Conservation (phyloP, 1,140 invertebrate genomes). For the Agrypnia vestita region DNA sequence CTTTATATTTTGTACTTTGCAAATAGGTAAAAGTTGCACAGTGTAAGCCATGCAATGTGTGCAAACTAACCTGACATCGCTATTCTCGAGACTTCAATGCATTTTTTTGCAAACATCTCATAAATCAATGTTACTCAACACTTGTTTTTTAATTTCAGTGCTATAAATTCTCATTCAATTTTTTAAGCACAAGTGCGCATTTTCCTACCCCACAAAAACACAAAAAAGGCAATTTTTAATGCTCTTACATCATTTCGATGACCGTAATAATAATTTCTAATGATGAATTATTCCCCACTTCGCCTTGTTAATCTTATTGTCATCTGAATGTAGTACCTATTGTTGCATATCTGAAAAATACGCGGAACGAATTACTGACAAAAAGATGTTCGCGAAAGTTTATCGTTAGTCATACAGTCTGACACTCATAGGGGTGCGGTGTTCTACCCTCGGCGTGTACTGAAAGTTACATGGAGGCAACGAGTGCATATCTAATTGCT, state of each 20-base stretch:
- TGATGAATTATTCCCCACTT: conserved; percentile 17
- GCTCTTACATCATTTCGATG: background rate
- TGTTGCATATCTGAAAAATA: conserved; percentile 10
- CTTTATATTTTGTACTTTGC: no score
- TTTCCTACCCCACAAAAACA: background rate
- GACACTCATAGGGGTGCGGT: background rate
- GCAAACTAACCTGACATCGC: no score
- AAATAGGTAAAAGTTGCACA: no score
- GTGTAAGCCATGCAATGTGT: no score
- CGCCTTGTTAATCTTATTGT: conserved; percentile 4
- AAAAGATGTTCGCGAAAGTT: conserved; percentile 18
- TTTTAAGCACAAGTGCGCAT: background rate
- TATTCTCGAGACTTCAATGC: no score
- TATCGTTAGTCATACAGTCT: conserved; percentile 30
- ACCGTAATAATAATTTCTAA: conserved; percentile 2
- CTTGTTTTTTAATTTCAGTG: no score
- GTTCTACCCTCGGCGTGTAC: conserved; percentile 37
- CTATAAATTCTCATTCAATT: background rate
- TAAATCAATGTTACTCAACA: no score
- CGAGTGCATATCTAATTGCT: conserved; percentile 48
- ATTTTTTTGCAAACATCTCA: no score
- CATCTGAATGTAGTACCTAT: background rate
- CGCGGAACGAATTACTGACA: conserved; percentile 17
- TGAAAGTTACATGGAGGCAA: conserved; percentile 40
- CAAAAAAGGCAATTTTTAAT: conserved; percentile 3